Evolutionary conservation across 2,113 vertebrate genomes (phyloP).

Genomic region (Nycticryphes semicollaris): DNA sequence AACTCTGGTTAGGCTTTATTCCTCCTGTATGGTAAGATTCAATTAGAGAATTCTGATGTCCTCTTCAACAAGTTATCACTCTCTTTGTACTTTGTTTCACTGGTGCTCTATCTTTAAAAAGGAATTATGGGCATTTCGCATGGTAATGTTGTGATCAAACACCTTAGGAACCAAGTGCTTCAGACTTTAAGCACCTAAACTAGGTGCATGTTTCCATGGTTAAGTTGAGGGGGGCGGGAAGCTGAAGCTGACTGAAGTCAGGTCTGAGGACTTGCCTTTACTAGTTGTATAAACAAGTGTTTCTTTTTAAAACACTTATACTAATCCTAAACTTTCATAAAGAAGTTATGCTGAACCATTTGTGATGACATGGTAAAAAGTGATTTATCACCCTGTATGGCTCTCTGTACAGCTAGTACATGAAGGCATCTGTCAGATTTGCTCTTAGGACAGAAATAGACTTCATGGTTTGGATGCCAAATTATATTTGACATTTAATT

Average conservation of each 20-base stretch:
- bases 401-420: slow-evolving; percentile 6
- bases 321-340: neutral
- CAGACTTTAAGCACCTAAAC: neutral
- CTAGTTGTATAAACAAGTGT: neutral
- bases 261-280: neutral
- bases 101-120: neutral
- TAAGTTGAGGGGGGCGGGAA: neutral
- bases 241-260: neutral
- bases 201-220: neutral
- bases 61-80: neutral
- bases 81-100: neutral
- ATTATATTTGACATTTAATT: slow-evolving; percentile 71
- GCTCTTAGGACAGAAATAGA: slow-evolving; percentile 55
- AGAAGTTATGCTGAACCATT: neutral
- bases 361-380: neutral
- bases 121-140: neutral
- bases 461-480: slow-evolving; percentile 39
- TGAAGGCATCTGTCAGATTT: slow-evolving; percentile 45
- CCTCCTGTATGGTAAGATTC: neutral
- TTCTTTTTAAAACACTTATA: neutral
- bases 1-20: neutral
- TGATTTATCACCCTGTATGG: slow-evolving; percentile 36
- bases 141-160: neutral
- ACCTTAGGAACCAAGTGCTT: neutral
- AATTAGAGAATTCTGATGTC: neutral